Conservation (phyloP, 2,113 vertebrate genomes). For the Lasiurus borealis region DNA sequence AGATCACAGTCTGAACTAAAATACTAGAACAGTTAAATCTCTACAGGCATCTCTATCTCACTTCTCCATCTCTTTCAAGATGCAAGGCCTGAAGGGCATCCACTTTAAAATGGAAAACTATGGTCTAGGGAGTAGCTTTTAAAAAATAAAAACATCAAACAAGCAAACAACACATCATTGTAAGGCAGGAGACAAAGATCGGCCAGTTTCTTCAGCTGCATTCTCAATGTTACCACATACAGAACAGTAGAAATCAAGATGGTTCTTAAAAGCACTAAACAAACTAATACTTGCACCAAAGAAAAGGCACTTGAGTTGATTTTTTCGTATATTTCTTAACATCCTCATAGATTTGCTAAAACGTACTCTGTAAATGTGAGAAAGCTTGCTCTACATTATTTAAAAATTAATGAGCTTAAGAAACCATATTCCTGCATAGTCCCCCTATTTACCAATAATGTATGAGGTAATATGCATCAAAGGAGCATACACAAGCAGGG, state of each 20-base stretch:
- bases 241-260: background rate
- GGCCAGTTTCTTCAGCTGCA: background rate
- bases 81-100: background rate
- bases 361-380: background rate
- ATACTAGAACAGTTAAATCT: background rate
- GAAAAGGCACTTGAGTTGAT: background rate
- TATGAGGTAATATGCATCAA: background rate
- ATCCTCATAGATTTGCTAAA: background rate
- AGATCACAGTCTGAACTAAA: background rate
- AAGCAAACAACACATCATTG: background rate
- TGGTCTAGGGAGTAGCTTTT: background rate
- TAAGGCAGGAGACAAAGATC: background rate
- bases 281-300: background rate
- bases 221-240: background rate
- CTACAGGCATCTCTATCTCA: background rate
- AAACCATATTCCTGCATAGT: background rate
- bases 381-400: background rate
- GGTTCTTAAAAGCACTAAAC: background rate
- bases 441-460: background rate
- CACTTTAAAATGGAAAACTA: constrained; percentile 4
- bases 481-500: background rate
- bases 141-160: background rate
- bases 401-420: constrained; percentile 1
- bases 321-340: constrained; percentile 12
- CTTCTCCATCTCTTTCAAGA: background rate